Percentiles rank a stretch among this genome's conserved stretches.
Evolutionary conservation across 53 echinoderm and acorn worm species (phyloP).

Genomic region (Apostichopus leukothele): DNA sequence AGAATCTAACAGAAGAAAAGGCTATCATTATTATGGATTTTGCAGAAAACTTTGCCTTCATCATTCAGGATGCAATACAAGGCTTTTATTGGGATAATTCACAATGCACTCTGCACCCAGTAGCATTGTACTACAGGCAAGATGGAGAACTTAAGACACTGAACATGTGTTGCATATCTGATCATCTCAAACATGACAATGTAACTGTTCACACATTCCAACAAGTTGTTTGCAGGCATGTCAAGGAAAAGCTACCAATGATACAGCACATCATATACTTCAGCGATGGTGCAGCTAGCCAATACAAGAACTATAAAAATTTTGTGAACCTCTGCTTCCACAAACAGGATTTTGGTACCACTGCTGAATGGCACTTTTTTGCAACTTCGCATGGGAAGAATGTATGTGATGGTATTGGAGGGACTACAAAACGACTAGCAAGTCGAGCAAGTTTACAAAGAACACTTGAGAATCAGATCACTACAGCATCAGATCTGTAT

Average conservation of each 20-base stretch:
- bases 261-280: conserved; percentile 20
- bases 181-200: conserved; percentile 33
- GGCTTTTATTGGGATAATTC: conserved; percentile 42
- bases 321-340: conserved; percentile 7
- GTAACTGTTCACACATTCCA: background rate
- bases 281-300: conserved; percentile 54
- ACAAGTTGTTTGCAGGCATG: background rate
- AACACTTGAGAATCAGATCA: conserved; percentile 42
- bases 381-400: conserved; percentile 60
- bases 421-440: conserved; percentile 34
- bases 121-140: background rate
- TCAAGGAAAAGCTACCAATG: background rate
- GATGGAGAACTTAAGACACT: background rate
- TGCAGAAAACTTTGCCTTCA: conserved; percentile 36
- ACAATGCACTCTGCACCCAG: background rate
- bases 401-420: conserved; percentile 51
- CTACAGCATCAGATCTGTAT: conserved; percentile 46
- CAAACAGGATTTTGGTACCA: conserved; percentile 23
- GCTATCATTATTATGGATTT: conserved; percentile 13
- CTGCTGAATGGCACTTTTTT: conserved; percentile 58
- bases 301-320: conserved; percentile 55
- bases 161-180: conserved; percentile 20
- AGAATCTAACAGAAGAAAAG: conserved; percentile 28
- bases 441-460: conserved; percentile 49
- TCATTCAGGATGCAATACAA: conserved; percentile 38